phyloP scores from a whole-genome alignment of 2,888 invertebrate species.

The Hesperia comma region DNA sequence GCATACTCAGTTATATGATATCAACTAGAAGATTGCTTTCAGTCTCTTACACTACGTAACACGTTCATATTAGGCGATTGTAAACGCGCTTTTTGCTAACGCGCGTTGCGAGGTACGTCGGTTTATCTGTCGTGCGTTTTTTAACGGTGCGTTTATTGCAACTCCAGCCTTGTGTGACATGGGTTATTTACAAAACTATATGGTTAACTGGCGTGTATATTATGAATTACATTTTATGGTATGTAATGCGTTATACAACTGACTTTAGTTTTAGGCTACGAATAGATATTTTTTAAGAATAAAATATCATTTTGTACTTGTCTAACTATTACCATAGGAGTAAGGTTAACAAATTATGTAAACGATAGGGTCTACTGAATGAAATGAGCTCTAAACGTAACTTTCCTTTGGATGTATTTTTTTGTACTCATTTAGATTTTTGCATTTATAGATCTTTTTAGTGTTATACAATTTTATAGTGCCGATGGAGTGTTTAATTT shows the following conservation, averaged over 20 bases:
- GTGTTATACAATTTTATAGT: slow-evolving; percentile 74
- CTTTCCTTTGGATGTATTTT: slow-evolving; percentile 79
- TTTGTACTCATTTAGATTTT: slow-evolving; percentile 80
- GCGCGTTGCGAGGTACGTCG: slow-evolving; percentile 10
- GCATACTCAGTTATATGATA: slow-evolving; percentile 21
- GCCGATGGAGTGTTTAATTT: slow-evolving; percentile 55
- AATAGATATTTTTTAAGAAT: slow-evolving; percentile 75
- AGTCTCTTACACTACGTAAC: slow-evolving; percentile 34
- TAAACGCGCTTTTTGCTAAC: slow-evolving; percentile 29
- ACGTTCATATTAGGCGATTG: slow-evolving; percentile 1
- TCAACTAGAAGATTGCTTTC: slow-evolving; percentile 41
- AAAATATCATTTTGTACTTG: slow-evolving; percentile 84
- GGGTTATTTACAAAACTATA: slow-evolving; percentile 53
- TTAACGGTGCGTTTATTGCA: slow-evolving; percentile 29
- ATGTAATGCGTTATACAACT: slow-evolving; percentile 75
- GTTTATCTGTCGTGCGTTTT: not conserved
- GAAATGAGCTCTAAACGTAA: slow-evolving; percentile 75
- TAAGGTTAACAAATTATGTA: slow-evolving; percentile 82
- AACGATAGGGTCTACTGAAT: slow-evolving; percentile 74
- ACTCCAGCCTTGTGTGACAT: slow-evolving; percentile 47
- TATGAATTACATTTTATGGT: slow-evolving; percentile 56
- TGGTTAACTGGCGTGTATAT: slow-evolving; percentile 65
- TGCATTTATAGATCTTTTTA: slow-evolving; percentile 83
- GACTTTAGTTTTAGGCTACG: slow-evolving; percentile 80
- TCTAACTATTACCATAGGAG: slow-evolving; percentile 80